A percentile compares a stretch with the other conserved stretches of the same genome.
These are phyloP conservation scores for Enteromius thamalakanensis DNA, from an alignment of 2,797 vertebrate species.

Conservation along the genomic window DNA sequence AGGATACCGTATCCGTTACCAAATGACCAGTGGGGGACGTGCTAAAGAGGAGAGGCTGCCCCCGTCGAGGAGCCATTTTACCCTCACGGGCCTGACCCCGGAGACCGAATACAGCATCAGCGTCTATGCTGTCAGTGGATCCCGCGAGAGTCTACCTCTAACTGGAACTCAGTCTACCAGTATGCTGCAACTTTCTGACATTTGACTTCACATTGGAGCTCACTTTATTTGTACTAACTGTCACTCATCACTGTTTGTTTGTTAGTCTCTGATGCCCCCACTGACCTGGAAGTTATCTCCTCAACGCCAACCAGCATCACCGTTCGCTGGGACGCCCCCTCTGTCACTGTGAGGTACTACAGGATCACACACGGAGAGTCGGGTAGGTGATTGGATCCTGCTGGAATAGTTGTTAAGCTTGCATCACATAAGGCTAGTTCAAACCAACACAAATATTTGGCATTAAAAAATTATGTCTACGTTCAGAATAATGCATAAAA, in stretches of 20 bases:
- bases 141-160: conserved; percentile 85
- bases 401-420: neutral
- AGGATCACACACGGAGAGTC: conserved; percentile 91
- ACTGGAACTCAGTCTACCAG: conserved; percentile 90
- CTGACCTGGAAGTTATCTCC: conserved; percentile 87
- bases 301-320: conserved; percentile 86
- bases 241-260: conserved; percentile 20
- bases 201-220: neutral
- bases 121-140: conserved; percentile 82
- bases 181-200: conserved; percentile 66
- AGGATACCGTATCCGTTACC: conserved; percentile 87
- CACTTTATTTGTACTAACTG: neutral
- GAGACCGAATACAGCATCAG: conserved; percentile 90
- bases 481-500: neutral
- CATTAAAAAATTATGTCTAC: neutral
- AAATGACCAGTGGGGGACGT: conserved; percentile 78
- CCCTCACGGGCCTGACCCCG: conserved; percentile 86
- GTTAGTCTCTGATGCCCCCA: conserved; percentile 94
- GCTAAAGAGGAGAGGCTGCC: conserved; percentile 91
- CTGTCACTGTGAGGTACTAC: conserved; percentile 94
- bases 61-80: conserved; percentile 90
- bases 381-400: conserved; percentile 72
- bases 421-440: neutral
- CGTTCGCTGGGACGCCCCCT: conserved; percentile 92
- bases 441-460: neutral